Percentiles rank a stretch among this genome's conserved stretches.
These are phyloP conservation scores for Drosophila quadrilineata DNA, from an alignment of 1,140 invertebrate species.

Conservation along the genomic window DNA sequence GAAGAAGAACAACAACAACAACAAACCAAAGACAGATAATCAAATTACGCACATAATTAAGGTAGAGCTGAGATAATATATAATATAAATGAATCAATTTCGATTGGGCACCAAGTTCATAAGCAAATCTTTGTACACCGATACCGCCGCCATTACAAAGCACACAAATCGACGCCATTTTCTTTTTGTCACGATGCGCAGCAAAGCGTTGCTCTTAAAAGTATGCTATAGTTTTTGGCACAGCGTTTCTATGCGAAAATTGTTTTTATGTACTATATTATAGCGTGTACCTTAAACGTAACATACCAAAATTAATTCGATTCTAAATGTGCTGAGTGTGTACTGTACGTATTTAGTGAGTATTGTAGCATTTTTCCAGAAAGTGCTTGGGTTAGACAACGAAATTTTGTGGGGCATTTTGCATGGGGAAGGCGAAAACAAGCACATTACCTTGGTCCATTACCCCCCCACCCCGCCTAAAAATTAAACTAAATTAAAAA, in stretches of 20 bases:
- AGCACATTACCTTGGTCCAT: slow-evolving; percentile 24
- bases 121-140: too few relatives aligned
- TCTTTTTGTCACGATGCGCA: too few relatives aligned
- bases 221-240: too few relatives aligned
- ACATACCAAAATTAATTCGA: too few relatives aligned
- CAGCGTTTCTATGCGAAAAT: too few relatives aligned
- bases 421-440: slow-evolving; percentile 46
- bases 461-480: slow-evolving; percentile 7
- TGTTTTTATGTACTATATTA: background rate
- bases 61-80: background rate
- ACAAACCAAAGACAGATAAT: slow-evolving; percentile 62
- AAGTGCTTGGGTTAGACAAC: slow-evolving; percentile 67
- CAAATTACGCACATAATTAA: slow-evolving; percentile 59
- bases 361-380: too few relatives aligned
- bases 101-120: slow-evolving; percentile 50
- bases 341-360: slow-evolving; percentile 25
- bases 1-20: background rate
- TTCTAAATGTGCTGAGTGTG: too few relatives aligned
- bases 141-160: too few relatives aligned
- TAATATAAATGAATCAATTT: slow-evolving; percentile 19
- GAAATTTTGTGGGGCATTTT: slow-evolving; percentile 58
- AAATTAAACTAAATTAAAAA: background rate
- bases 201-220: too few relatives aligned
- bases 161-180: too few relatives aligned
- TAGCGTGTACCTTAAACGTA: slow-evolving; percentile 34